A percentile compares a stretch with the other conserved stretches of the same genome.
phyloP scores from a whole-genome alignment of 2,797 vertebrate genomes.

The Pteropus rufus region DNA sequence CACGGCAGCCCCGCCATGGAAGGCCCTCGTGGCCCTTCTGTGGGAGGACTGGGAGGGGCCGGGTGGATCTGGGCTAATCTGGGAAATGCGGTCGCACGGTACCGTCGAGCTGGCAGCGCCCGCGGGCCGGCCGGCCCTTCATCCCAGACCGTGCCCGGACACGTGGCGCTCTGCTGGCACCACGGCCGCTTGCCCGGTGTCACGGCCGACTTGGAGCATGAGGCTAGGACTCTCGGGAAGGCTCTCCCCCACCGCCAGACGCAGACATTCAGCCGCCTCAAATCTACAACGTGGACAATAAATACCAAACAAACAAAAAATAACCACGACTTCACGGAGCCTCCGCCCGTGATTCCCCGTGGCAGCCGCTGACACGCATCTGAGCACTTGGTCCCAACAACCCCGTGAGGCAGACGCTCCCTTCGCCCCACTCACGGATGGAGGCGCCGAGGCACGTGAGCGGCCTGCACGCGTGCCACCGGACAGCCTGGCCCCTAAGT shows the following conservation, averaged over 20 bases:
- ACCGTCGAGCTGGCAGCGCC: accelerated
- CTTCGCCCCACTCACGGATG: background rate
- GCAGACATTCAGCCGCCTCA: accelerated
- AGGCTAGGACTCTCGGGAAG: background rate
- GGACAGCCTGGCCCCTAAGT: accelerated
- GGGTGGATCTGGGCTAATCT: accelerated
- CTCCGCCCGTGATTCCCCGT: too few species aligned
- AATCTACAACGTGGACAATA: too few species aligned
- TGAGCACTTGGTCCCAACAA: accelerated
- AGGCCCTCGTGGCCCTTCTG: accelerated
- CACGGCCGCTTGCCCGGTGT: accelerated
- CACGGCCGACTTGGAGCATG: accelerated
- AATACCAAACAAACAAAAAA: too few species aligned
- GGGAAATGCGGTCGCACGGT: background rate
- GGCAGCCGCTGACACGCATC: accelerated
- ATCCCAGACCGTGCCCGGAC: background rate
- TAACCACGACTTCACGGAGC: too few species aligned
- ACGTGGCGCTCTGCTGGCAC: accelerated
- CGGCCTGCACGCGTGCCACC: accelerated
- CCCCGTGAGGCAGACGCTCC: accelerated
- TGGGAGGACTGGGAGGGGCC: background rate
- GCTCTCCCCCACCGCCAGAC: background rate
- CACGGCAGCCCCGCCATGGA: accelerated
- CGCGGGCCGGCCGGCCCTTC: accelerated
- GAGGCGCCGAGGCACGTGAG: background rate